These are phyloP conservation scores for Dendrocopos noguchii DNA, from an alignment of 2,113 vertebrate genomes.

Conservation along the genomic window DNA sequence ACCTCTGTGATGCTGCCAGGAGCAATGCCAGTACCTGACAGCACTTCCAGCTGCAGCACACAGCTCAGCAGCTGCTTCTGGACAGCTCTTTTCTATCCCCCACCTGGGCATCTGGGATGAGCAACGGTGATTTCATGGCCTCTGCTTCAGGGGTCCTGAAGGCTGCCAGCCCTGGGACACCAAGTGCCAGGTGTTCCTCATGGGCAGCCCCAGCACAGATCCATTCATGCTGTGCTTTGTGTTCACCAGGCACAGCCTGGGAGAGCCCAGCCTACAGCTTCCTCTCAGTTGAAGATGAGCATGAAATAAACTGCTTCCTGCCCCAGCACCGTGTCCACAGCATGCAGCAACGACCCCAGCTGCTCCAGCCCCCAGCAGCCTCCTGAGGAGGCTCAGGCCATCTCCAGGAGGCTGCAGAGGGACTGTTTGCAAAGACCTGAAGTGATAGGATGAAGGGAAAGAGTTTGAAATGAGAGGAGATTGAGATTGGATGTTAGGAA, in stretches of 20 bases:
- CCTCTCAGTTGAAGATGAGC: too few relatives aligned
- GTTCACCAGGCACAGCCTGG: accelerated
- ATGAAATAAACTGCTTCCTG: too few relatives aligned
- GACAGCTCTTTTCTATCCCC: accelerated
- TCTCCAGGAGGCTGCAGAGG: too few relatives aligned
- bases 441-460: too few relatives aligned
- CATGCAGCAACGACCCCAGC: too few relatives aligned
- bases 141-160: background rate
- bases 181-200: accelerated
- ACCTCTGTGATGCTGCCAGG: background rate
- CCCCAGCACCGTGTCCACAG: too few relatives aligned
- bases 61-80: background rate
- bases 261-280: too few relatives aligned
- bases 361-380: too few relatives aligned
- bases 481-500: too few relatives aligned
- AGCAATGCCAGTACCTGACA: accelerated
- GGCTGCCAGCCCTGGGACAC: background rate
- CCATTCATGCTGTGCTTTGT: accelerated
- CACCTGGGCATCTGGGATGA: background rate
- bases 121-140: accelerated
- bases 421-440: too few relatives aligned
- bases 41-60: background rate
- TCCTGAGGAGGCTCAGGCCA: too few relatives aligned
- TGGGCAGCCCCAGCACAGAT: background rate
- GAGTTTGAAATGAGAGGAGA: too few relatives aligned